These are phyloP conservation scores for Cataglyphis hispanica DNA, from an alignment of 1,140 invertebrate species.

Conservation along the genomic window DNA sequence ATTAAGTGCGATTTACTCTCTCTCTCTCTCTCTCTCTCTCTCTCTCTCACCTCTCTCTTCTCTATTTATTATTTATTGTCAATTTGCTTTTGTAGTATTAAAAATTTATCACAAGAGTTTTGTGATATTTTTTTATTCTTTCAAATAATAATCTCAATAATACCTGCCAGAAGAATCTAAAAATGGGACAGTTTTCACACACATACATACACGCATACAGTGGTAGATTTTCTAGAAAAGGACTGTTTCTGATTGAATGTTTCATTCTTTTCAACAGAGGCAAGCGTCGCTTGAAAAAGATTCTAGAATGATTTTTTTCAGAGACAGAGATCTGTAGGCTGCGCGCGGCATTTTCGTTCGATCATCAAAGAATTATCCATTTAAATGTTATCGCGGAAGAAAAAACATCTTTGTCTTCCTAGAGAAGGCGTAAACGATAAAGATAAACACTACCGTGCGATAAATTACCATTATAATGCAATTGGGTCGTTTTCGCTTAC, in stretches of 20 bases:
- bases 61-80: not conserved
- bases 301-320: not conserved
- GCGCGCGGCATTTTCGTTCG: not conserved
- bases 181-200: too few species aligned
- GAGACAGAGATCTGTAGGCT: not conserved
- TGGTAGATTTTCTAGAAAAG: too few species aligned
- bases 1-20: too few species aligned
- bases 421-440: not conserved
- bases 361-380: not conserved
- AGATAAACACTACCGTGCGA: not conserved
- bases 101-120: not conserved
- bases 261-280: too few species aligned
- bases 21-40: too few species aligned
- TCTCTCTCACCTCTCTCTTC: too few species aligned
- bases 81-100: not conserved
- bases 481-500: slow-evolving; percentile 73
- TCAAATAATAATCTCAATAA: too few species aligned
- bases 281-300: too few species aligned
- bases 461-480: slow-evolving; percentile 74
- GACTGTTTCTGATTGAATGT: too few species aligned
- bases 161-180: too few species aligned
- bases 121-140: too few species aligned
- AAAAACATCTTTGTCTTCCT: slow-evolving; percentile 1
- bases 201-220: too few species aligned
- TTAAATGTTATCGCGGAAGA: not conserved